phyloP scores from a whole-genome alignment of 2,888 invertebrate species.

The Andricus curvator region DNA sequence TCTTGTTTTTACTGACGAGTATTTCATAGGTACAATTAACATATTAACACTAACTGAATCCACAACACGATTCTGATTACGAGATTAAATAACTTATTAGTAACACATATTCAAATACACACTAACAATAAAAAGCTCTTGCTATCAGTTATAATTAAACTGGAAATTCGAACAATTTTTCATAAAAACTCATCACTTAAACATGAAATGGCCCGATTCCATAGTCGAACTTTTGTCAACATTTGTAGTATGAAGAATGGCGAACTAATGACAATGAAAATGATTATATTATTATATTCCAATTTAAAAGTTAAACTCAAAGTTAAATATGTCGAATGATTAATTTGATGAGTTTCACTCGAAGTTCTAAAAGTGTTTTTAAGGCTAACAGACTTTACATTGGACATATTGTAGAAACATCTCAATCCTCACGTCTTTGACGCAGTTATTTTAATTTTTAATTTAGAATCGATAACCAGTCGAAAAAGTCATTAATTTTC shows the following conservation, averaged over 20 bases:
- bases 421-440: not conserved
- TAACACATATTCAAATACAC: constrained; percentile 33
- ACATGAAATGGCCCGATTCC: not conserved
- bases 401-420: not conserved
- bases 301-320: not conserved
- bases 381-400: not conserved
- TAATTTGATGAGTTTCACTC: not conserved
- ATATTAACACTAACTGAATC: not conserved
- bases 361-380: not conserved
- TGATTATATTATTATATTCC: not conserved
- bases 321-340: not conserved
- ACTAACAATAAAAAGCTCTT: constrained; percentile 31
- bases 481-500: not conserved
- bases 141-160: not conserved
- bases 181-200: not conserved
- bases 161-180: not conserved
- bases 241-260: not conserved
- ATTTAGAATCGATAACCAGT: not conserved
- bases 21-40: constrained; percentile 16
- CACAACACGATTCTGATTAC: constrained; percentile 9
- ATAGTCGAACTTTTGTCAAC: not conserved
- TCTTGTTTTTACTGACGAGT: constrained; percentile 18
- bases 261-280: not conserved
- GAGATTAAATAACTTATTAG: constrained; percentile 35
- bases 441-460: not conserved